A percentile compares a stretch with the other conserved stretches of the same genome.
These are phyloP conservation scores for Umimayanthus chanpuru DNA, from an alignment of 92 coral and sea anemone species.

Conservation along the genomic window DNA sequence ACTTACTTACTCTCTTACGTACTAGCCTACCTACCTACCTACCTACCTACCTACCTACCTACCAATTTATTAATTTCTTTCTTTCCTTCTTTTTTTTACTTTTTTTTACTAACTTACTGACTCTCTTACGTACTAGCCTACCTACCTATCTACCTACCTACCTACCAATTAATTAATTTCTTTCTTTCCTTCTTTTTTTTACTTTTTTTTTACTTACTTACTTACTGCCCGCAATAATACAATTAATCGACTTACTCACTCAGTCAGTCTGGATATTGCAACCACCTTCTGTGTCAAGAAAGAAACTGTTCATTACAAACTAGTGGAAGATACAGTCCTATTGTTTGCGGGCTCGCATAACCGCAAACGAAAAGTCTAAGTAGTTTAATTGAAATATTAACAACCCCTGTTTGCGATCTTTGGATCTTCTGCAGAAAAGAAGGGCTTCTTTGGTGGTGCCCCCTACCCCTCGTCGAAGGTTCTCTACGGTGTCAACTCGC, in stretches of 20 bases:
- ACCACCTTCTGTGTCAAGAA: no score
- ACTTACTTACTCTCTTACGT: neutral
- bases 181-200: no score
- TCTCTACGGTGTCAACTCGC: constrained; percentile 14
- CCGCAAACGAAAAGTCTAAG: no score
- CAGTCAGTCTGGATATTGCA: neutral
- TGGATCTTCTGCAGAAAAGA: constrained; percentile 18
- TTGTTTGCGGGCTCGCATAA: neutral
- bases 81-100: no score
- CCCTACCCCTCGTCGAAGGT: neutral
- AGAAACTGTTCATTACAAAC: no score
- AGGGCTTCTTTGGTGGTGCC: constrained; percentile 14
- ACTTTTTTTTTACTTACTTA: no score
- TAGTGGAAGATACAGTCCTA: no score
- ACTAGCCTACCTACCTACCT: neutral
- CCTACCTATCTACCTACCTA: neutral
- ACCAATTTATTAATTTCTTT: neutral
- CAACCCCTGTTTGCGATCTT: neutral
- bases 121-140: neutral
- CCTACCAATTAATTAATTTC: neutral
- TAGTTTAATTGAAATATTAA: no score
- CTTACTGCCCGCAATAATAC: no score
- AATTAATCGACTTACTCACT: neutral
- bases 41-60: neutral
- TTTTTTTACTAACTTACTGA: no score